Base-by-base conservation (phyloP, 2,888 invertebrate genomes). In the Pseudococcus longispinus region DNA sequence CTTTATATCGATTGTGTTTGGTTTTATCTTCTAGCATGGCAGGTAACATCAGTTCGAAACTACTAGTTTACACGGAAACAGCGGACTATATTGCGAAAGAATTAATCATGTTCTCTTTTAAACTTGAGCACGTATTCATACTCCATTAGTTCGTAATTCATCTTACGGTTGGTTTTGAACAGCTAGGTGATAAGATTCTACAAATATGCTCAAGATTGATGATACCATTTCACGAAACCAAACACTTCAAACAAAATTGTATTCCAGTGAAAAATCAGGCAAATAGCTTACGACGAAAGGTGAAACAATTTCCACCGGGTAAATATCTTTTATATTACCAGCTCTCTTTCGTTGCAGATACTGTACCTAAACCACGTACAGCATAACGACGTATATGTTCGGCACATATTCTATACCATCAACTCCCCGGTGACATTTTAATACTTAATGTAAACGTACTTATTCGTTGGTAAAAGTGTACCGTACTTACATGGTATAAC, bases 401-500 rank as follows among this genome's bases (percentile, higher is more conserved):
- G 18, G 70, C 65, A 29, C 29, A 70, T 11, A 60, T 23, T 60
- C 9, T 20, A 13, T 29, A 70, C 70, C 15, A 70, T 70, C 70
- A 70, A 29, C 26, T 70, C 29, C 18, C 70, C 26, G 15, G 26
- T 29, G 70, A 70, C 70, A 29, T 70, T 70, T 70, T 70, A 70
- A 70, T 70, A 23, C 42, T 44, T 82, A 44, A 82, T 82, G 26
- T 82, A 29, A 70, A 70, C 70, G 32, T 70, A 18, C 15, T 26
- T n/a, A 70, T 87, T 70, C 15, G 70, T 1, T 60, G 13, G 60
- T 60, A 60, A 60, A 60, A 60, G 11, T 60, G 20, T 23, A 23
- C 23, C 20, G 90, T 29, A 94, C 96, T 96, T 93, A 97, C 97
- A 97, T 90, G 97, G 96, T 92, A 97, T 97, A 37, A 96, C 96